Evolutionary conservation across 2,797 vertebrate genomes (phyloP), one percentile per base, ranked within the genome.

Genomic region (Halcyon leucocephala): DNA sequence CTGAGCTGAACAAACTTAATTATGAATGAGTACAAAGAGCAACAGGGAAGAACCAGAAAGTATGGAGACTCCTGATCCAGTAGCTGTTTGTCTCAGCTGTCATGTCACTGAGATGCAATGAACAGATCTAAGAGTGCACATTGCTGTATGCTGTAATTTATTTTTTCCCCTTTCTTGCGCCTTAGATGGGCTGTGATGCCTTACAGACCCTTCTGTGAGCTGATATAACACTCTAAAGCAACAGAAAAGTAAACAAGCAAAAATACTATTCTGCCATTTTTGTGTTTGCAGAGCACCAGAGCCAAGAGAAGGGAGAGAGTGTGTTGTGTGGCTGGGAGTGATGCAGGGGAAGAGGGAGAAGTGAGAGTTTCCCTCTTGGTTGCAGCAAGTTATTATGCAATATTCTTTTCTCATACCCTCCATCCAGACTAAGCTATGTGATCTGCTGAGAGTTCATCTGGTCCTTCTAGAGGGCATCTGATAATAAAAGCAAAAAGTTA

Each of bases 281-380:
- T 0, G 0, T 67, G 31, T 71, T 22, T 9, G 7, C 44, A 44
- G 39, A 74, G 44, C 44, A 64, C 17, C 13, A 49, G 9, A 39
- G 51, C 35, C 16, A 22, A 46, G 73, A 60, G 28, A 33, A 69
- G 41, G 33, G 16, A 74, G 16, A 74, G 31, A 4, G 11, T 10
- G 31, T 12, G 31, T 62, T 0, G 0, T 20, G 14, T 29, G 62
- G 19, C 57, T 67, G 28, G 35, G 42, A 78, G 31, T 2, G 2
- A 20, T 52, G 57, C 29, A 21, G 18, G 37, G 25, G 16, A 83
- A 81, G 72, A 80, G 51, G 24, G 19, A 46, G 15, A n/a, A 83
- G 16, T 9, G 39, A 39, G 46, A 46, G 26, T 74, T 93, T 89
- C 51, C 29, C 13, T 54, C 1, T 3, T 64, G 65, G 35, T 46